Evolutionary conservation across 1,140 invertebrate species (phyloP).

Genomic region (Drosophila biarmipes): DNA sequence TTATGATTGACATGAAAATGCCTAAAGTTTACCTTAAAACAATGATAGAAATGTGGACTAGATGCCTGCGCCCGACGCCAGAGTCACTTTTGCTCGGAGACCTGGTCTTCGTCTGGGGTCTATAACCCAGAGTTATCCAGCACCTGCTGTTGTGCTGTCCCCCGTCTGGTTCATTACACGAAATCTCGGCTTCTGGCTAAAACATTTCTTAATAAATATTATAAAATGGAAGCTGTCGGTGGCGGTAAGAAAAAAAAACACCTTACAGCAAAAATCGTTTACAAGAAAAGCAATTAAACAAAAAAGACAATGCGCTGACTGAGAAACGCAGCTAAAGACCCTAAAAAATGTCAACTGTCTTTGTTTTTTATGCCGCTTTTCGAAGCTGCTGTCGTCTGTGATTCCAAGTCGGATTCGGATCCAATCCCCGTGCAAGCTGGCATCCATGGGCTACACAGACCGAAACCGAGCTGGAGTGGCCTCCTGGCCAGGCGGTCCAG

Average conservation of each 20-base stretch:
- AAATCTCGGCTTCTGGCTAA: constrained; percentile 77
- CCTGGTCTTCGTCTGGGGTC: constrained; percentile 26
- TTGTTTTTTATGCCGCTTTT: constrained; percentile 49
- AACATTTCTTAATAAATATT: constrained; percentile 83
- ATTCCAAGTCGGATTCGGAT: constrained; percentile 15
- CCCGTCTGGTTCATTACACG: constrained; percentile 58
- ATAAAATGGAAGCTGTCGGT: constrained; percentile 68
- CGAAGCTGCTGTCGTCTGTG: constrained; percentile 38
- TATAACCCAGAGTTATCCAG: constrained; percentile 49
- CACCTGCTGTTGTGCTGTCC: constrained; percentile 34
- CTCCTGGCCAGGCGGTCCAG: constrained; percentile 43
- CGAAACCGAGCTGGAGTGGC: constrained; percentile 20
- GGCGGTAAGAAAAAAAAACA: constrained; percentile 11
- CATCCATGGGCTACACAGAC: constrained; percentile 45
- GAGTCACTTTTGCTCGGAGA: constrained; percentile 11
- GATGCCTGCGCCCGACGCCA: constrained; percentile 19
- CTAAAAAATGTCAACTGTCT: constrained; percentile 76
- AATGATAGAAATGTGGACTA: constrained; percentile 71
- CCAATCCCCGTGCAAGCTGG: constrained; percentile 1
- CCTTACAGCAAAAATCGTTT: constrained; percentile 62
- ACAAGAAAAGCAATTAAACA: constrained; percentile 79
- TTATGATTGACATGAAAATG: constrained; percentile 81
- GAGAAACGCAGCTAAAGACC: constrained; percentile 74
- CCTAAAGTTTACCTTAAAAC: constrained; percentile 83
- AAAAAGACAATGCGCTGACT: constrained; percentile 39